Evolutionary conservation across 2,113 vertebrate species (phyloP).

Genomic region (Datnioides undecimradiatus): DNA sequence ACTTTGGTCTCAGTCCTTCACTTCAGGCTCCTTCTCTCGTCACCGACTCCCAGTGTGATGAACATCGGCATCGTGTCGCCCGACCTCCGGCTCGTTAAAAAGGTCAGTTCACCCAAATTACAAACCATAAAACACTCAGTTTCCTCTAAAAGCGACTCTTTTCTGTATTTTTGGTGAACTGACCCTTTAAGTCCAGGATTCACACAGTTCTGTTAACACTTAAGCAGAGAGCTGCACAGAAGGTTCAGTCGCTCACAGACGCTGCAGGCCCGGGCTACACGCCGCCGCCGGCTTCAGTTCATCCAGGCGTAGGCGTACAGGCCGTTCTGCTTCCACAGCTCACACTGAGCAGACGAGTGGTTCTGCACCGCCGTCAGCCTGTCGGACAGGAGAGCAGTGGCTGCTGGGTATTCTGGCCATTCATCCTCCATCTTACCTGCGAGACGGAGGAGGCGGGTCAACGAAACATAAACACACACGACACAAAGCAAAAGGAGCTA

Average conservation of each 20-base stretch:
- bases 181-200: not conserved
- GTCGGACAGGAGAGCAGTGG: slow-evolving; percentile 77
- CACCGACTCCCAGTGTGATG: not conserved
- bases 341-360: slow-evolving; percentile 64
- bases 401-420: slow-evolving; percentile 80
- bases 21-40: not conserved
- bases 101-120: no score
- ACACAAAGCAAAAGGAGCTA: no score
- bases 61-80: no score
- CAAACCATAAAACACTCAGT: no score
- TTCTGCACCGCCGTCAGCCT: slow-evolving; percentile 23
- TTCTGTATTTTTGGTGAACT: not conserved
- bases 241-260: not conserved
- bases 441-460: not conserved
- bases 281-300: slow-evolving; percentile 70
- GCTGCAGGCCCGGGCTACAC: no score
- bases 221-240: not conserved
- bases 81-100: not conserved
- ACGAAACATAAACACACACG: no score
- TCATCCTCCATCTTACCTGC: slow-evolving; percentile 78
- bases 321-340: slow-evolving; percentile 79
- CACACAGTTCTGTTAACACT: not conserved
- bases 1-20: no score
- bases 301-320: slow-evolving; percentile 82
- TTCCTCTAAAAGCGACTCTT: no score